These are phyloP conservation scores for Hestina assimilis DNA, from an alignment of 1,140 invertebrate genomes.

Conservation along the genomic window DNA sequence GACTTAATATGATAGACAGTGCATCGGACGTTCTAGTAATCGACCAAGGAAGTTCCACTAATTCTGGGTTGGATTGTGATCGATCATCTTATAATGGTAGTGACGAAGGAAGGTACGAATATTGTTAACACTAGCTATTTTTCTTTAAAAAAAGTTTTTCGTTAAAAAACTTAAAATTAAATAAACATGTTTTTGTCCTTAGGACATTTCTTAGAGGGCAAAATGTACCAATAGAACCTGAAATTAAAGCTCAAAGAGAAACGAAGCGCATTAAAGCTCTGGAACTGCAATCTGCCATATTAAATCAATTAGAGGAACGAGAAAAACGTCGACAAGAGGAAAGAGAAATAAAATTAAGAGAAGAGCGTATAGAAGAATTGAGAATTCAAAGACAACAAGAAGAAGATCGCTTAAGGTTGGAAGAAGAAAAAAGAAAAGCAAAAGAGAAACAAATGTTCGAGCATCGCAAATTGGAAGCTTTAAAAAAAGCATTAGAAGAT, in stretches of 20 bases:
- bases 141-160: too few relatives aligned
- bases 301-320: constrained; percentile 85
- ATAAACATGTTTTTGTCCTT: constrained; percentile 12
- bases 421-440: constrained; percentile 78
- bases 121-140: too few relatives aligned
- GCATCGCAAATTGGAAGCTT: constrained; percentile 79
- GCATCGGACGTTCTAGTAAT: constrained; percentile 69
- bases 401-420: constrained; percentile 80
- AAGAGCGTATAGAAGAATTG: constrained; percentile 84
- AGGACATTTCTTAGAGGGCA: constrained; percentile 84
- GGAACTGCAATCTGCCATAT: constrained; percentile 85
- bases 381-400: constrained; percentile 83
- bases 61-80: constrained; percentile 65
- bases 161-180: background rate
- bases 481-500: constrained; percentile 80
- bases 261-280: constrained; percentile 83
- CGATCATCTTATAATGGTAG: constrained; percentile 67
- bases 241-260: constrained; percentile 83
- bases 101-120: constrained; percentile 64
- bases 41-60: constrained; percentile 69
- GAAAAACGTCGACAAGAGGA: constrained; percentile 83
- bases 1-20: constrained; percentile 78
- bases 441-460: constrained; percentile 82
- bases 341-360: constrained; percentile 79
- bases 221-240: constrained; percentile 84